Evolutionary conservation across 2,888 invertebrate species (phyloP), one percentile per base, ranked within the genome.

Genomic region (Spodoptera exigua): DNA sequence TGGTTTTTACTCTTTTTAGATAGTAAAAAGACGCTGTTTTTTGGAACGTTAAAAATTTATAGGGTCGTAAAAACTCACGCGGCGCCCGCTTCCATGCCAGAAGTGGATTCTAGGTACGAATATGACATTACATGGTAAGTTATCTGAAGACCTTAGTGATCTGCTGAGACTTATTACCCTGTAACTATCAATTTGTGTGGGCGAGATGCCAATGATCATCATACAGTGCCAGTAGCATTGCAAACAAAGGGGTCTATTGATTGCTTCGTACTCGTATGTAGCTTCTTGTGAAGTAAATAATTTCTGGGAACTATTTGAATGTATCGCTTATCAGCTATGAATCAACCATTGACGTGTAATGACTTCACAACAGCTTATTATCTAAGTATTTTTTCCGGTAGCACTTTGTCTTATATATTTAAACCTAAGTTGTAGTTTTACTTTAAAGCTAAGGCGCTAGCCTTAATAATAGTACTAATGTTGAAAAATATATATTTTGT

Each of bases 41-140:
- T 91, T 89, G 85, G 80, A 84, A 87, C 86, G 87, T 91, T 90
- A 91, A 92, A 92, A 91, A 91, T 93, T 92, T 92, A 92, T 89
- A 76, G 83, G 81, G 78, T 89, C 91, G 84, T 92, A 93, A 92
- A 93, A 92, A 87, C 78, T 85, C 86, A 79, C 82, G 80, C 83
- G 80, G 76, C 82, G 81, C 84, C 84, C 89, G 88, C 87, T 88
- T 84, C 84, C 71, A 79, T 82, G 83, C 81, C 79, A 70, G 77
- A 76, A 81, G 81, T 81, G 79, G 79, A 69, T 81, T 80, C 80
- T 74, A 79, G 78, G 80, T 84, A 83, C 81, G 84, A 86, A 87
- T 86, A 87, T 88, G 86, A 86, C 78, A 81, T 84, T 84, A 87
- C 86, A 83, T 80, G 82, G 89, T 87, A 84, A 79, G 76, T 80